These are phyloP conservation scores for Homalodisca vitripennis DNA, from an alignment of 1,140 invertebrate genomes.

Conservation along the genomic window DNA sequence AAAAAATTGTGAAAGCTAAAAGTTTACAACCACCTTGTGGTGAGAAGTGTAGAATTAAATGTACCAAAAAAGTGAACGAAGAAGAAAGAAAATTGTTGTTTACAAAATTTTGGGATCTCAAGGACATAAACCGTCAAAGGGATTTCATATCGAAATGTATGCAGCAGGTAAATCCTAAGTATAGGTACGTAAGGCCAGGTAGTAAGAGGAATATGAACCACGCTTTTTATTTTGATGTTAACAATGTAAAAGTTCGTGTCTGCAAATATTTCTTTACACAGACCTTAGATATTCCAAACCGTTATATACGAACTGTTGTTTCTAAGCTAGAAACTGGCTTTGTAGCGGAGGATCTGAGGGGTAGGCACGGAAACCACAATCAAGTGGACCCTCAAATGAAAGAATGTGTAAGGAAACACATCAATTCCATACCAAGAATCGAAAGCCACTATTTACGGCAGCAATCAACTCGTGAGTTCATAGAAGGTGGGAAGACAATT, in stretches of 20 bases:
- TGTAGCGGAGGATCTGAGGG: conserved; percentile 26
- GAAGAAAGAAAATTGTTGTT: conserved; percentile 8
- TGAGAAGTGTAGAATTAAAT: conserved; percentile 24
- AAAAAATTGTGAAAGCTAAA: not conserved
- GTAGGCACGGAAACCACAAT: conserved; percentile 34
- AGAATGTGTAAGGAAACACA: conserved; percentile 33
- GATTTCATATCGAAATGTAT: conserved; percentile 19
- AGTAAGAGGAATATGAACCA: conserved; percentile 12
- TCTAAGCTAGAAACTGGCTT: conserved; percentile 26
- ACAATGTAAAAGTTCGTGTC: conserved; percentile 26
- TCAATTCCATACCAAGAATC: conserved; percentile 35
- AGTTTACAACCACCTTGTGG: not conserved
- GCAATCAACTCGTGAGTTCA: conserved; percentile 29
- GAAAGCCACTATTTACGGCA: conserved; percentile 36
- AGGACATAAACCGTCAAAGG: conserved; percentile 11
- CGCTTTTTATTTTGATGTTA: conserved; percentile 25
- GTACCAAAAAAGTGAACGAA: conserved; percentile 13
- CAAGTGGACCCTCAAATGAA: conserved; percentile 20
- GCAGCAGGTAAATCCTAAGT: not conserved
- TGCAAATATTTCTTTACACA: conserved; percentile 36
- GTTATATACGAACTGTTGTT: conserved; percentile 29
- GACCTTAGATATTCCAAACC: conserved; percentile 35
- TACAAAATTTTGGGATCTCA: conserved; percentile 23
- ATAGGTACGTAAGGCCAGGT: conserved; percentile 5
- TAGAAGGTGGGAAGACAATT: conserved; percentile 34